Percentiles rank a stretch among this genome's conserved stretches.
Evolutionary conservation across 2,113 vertebrate species (phyloP).

Genomic region (Tyto alba): DNA sequence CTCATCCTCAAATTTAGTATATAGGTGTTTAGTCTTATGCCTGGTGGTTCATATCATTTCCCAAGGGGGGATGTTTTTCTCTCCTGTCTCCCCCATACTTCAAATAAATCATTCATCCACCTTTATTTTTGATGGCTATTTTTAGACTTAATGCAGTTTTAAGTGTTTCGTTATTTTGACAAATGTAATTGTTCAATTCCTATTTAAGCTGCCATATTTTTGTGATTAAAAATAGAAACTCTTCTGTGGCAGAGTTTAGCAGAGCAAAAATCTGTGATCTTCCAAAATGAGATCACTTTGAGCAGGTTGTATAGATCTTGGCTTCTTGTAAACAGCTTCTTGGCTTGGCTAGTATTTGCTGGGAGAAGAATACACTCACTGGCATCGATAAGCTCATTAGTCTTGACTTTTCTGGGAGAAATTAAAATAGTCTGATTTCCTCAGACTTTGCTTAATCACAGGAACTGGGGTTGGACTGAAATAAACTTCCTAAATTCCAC

Average conservation of each 20-base stretch:
- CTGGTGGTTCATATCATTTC: background rate
- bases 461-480: background rate
- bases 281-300: background rate
- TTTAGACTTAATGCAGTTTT: background rate
- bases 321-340: background rate
- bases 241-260: background rate
- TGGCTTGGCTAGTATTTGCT: background rate
- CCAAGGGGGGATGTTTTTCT: background rate
- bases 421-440: background rate
- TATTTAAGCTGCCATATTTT: background rate
- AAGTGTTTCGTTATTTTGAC: background rate
- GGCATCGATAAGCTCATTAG: background rate
- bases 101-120: background rate
- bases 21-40: background rate
- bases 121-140: background rate
- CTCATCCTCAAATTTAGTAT: background rate
- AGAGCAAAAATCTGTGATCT: background rate
- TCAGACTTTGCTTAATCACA: background rate
- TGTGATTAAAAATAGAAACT: background rate
- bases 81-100: background rate
- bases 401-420: background rate
- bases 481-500: background rate
- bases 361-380: background rate
- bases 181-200: background rate
- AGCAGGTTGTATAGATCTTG: background rate